Evolutionary conservation across 2,113 vertebrate species (phyloP), one percentile per base, ranked within the genome.

Genomic region (Alligator sinensis): DNA sequence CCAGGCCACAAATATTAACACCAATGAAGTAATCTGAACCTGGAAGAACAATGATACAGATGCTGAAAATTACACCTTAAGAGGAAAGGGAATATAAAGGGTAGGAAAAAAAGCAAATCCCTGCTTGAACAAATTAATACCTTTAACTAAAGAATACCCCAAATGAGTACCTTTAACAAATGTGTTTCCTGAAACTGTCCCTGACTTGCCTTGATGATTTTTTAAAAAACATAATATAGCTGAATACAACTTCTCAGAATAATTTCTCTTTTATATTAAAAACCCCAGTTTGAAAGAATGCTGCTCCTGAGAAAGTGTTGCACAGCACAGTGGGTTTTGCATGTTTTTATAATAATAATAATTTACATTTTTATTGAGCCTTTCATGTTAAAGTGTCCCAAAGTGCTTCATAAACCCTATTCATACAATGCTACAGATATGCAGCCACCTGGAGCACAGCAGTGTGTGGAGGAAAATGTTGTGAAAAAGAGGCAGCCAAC

Each of bases 251-350:
- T 94, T 97, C 96, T 97, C 94, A 95, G 92, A 88, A 77, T 95
- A 93, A 97, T 94, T 96, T 98, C 86, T 86, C 86, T 93, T 95
- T 59, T 93, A 15, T 89, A 94, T 94, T 97, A 96, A 87, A 97
- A 97, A 97, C 97, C 90, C 92, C 94, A 91, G 87, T 90, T 91
- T 94, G 91, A 95, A 90, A 92, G 64, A 88, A 93, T 27, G 25
- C 58, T 80, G 78, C 84, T 93, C 84, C 80, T 95, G 89, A 95
- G 88, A 96, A 95, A 94, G 91, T 80, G 84, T 83, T 96, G 63
- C 61, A 21, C 60, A 55, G 70, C 85, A 76, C 34, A 96, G 89
- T 38, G 75, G 92, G 70, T 89, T 47, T 97, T 97, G 94, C n/a
- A 90, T 91, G 77, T 94, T 94, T 96, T 96, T 96, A 89, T 80